Evolutionary conservation across 2,888 invertebrate species (phyloP).

Genomic region (Trichogramma evanescens): DNA sequence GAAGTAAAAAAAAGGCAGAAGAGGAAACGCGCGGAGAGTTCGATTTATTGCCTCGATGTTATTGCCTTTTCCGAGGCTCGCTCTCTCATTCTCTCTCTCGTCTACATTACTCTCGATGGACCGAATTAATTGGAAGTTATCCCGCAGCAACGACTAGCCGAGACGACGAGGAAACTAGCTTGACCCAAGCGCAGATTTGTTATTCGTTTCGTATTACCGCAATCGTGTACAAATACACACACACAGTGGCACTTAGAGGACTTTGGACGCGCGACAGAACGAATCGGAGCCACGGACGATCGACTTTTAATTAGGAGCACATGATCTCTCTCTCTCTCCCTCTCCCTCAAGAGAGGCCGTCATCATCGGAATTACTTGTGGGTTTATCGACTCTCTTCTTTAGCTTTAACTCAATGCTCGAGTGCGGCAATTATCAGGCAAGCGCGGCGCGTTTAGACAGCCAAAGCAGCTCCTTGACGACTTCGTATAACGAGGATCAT

Average conservation of each 20-base stretch:
- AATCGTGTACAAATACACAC: too few relatives aligned
- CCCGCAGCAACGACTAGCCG: too few relatives aligned
- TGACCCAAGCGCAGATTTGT: too few relatives aligned
- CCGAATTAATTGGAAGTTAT: too few relatives aligned
- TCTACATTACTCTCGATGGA: too few relatives aligned
- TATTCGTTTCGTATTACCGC: too few relatives aligned
- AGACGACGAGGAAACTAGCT: too few relatives aligned
- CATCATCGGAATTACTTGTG: neutral
- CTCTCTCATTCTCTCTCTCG: too few relatives aligned
- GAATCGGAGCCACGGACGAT: neutral
- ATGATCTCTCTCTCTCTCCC: neutral
- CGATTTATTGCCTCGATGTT: slow-evolving; percentile 22
- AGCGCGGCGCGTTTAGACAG: slow-evolving; percentile 11
- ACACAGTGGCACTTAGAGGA: too few relatives aligned
- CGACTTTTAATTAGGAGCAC: slow-evolving; percentile 17
- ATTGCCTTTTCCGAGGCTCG: neutral
- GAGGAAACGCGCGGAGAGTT: slow-evolving; percentile 10
- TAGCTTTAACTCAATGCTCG: slow-evolving; percentile 1
- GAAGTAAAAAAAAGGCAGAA: neutral
- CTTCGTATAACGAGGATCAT: slow-evolving; percentile 32
- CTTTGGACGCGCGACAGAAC: too few relatives aligned
- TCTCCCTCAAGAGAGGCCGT: neutral
- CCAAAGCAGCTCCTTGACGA: slow-evolving; percentile 18
- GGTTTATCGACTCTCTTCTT: neutral
- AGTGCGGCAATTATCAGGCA: slow-evolving; percentile 11